Evolutionary conservation across 2,888 invertebrate species (phyloP).

Genomic region (Adelphocoris suturalis): DNA sequence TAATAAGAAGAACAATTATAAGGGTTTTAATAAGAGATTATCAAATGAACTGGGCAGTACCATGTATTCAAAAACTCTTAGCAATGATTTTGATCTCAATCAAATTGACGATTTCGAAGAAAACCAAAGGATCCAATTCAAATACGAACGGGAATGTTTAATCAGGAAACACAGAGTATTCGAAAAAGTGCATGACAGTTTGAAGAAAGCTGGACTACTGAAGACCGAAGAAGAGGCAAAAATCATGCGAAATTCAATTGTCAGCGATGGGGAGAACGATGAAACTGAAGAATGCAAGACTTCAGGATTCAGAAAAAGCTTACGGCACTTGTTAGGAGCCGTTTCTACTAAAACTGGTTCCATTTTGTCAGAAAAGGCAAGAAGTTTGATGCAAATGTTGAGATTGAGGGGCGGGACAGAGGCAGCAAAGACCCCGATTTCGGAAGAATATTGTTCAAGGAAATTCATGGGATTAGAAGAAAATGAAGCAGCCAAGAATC

Average conservation of each 20-base stretch:
- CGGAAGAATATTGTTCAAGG: background rate
- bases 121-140: slow-evolving; percentile 83
- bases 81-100: slow-evolving; percentile 83
- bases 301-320: background rate
- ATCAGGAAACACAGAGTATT: slow-evolving; percentile 86
- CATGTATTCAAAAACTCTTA: background rate
- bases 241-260: background rate
- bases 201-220: slow-evolving; percentile 58
- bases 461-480: background rate
- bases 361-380: background rate
- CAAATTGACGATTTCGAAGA: slow-evolving; percentile 86
- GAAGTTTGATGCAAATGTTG: slow-evolving; percentile 17
- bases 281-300: background rate
- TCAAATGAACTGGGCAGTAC: background rate
- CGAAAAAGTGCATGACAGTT: slow-evolving; percentile 78
- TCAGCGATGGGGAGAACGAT: background rate
- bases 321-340: background rate
- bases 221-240: slow-evolving; percentile 33
- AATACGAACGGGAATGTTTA: slow-evolving; percentile 85
- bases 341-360: background rate
- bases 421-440: background rate
- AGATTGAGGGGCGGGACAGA: background rate
- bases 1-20: background rate
- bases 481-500: background rate
- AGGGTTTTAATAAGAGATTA: background rate